Conservation (phyloP, 1,140 invertebrate genomes). For the Panulirus ornatus region DNA sequence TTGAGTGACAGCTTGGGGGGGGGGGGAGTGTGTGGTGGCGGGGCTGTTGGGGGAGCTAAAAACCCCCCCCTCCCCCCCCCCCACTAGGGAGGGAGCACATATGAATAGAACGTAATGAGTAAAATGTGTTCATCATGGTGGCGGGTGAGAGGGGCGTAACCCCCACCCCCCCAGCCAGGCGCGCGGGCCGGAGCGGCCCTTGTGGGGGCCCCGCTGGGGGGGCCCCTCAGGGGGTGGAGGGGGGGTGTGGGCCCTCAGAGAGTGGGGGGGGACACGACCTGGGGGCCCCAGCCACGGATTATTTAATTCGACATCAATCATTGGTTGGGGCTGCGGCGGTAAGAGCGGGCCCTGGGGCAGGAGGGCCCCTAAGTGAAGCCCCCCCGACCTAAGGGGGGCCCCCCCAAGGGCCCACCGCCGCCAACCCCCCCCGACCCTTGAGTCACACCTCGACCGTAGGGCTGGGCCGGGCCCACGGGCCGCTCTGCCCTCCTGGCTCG, state of each 20-base stretch:
- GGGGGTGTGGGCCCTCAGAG: slow-evolving; percentile 4
- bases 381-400: no score
- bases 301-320: slow-evolving; percentile 74
- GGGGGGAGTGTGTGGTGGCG: slow-evolving; percentile 11
- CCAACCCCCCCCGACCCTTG: no score
- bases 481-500: no score
- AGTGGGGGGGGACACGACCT: background rate
- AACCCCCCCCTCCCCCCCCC: no score
- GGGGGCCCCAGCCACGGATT: slow-evolving; percentile 48
- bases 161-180: background rate
- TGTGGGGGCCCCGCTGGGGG: no score
- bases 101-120: slow-evolving; percentile 74
- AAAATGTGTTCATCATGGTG: slow-evolving; percentile 73
- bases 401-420: no score
- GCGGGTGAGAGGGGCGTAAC: slow-evolving; percentile 43
- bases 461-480: no score
- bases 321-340: slow-evolving; percentile 27
- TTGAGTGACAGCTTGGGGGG: slow-evolving; percentile 69
- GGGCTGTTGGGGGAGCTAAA: no score
- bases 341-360: background rate
- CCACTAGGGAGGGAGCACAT: slow-evolving; percentile 35
- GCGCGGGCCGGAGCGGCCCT: no score
- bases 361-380: no score
- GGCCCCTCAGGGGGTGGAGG: no score
- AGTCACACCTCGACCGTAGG: no score